Conservation (phyloP, 2,113 vertebrate genomes). For the Fregata magnificens region DNA sequence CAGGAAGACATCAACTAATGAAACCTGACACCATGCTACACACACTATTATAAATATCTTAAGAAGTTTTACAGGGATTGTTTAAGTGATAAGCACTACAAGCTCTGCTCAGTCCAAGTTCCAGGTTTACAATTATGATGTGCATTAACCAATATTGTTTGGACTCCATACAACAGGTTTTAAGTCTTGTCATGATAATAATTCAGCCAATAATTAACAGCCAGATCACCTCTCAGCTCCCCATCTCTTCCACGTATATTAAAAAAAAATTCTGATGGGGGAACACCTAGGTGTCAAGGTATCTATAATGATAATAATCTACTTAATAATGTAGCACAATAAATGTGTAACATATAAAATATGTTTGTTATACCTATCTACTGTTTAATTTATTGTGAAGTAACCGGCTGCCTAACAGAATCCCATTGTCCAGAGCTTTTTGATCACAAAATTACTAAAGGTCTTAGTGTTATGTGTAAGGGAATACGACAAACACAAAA, state of each 20-base stretch:
- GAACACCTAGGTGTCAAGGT: neutral
- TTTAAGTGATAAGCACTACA: neutral
- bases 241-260: neutral
- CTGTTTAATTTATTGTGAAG: neutral
- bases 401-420: neutral
- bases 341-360: neutral
- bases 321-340: neutral
- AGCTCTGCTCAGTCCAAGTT: neutral
- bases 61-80: neutral
- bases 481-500: neutral
- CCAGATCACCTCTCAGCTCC: neutral
- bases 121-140: neutral
- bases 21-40: neutral
- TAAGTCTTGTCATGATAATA: neutral
- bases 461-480: neutral
- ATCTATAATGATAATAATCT: neutral
- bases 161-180: neutral
- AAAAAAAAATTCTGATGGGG: neutral
- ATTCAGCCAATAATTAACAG: neutral
- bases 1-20: neutral
- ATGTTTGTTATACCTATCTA: neutral
- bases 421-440: neutral
- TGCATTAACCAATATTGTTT: neutral
- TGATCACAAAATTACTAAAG: neutral
- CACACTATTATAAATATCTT: neutral